Evolutionary conservation across 2,888 invertebrate genomes (phyloP).

Genomic region (Sialis lutaria): DNA sequence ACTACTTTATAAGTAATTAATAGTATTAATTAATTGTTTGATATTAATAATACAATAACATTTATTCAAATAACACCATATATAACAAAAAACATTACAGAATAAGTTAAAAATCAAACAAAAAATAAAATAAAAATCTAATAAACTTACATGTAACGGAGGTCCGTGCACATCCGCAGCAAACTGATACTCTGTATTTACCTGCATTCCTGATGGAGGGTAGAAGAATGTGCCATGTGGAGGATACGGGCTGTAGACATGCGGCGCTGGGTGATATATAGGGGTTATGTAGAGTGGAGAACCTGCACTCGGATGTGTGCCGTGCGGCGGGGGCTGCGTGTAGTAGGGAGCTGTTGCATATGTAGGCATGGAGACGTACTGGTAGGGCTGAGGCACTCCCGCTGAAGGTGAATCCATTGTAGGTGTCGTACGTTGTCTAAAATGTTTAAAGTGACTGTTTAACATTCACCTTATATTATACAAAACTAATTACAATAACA

Average conservation of each 20-base stretch:
- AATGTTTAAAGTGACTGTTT: slow-evolving; percentile 5
- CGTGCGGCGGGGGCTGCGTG: slow-evolving; percentile 7
- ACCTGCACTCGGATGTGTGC: slow-evolving; percentile 20
- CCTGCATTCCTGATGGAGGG: slow-evolving; percentile 4
- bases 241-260: slow-evolving; percentile 4
- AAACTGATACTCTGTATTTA: slow-evolving; percentile 3
- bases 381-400: not conserved
- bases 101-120: too few relatives aligned
- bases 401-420: too few relatives aligned
- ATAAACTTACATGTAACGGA: not conserved
- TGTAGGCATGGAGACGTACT: not conserved
- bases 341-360: slow-evolving; percentile 11
- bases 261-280: slow-evolving; percentile 23
- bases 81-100: too few relatives aligned
- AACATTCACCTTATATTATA: slow-evolving; percentile 1
- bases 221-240: slow-evolving; percentile 4
- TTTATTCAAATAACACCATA: too few relatives aligned
- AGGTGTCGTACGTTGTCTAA: not conserved
- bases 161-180: not conserved
- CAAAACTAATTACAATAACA: too few relatives aligned
- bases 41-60: too few relatives aligned
- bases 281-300: slow-evolving; percentile 35
- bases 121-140: too few relatives aligned
- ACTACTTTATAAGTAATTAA: too few relatives aligned
- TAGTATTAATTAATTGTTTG: too few relatives aligned